A percentile compares a stretch with the other conserved stretches of the same genome.
phyloP scores from a whole-genome alignment of 2,888 invertebrate genomes.

The Mythimna ferrago region DNA sequence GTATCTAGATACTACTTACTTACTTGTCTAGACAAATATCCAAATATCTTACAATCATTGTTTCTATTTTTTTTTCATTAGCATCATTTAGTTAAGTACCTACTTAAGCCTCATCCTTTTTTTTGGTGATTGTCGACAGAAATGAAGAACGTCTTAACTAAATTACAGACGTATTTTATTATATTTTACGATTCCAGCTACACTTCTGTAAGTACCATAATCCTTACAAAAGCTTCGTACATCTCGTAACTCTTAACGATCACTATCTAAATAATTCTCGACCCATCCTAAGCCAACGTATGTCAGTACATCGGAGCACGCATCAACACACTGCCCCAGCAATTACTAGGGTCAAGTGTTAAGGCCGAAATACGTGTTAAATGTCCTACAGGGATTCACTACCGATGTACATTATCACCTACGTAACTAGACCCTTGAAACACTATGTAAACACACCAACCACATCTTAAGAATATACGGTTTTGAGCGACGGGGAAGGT shows the following conservation, averaged over 20 bases:
- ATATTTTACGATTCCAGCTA: background rate
- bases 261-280: conserved; percentile 68
- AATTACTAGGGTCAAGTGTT: conserved; percentile 87
- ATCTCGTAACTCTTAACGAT: conserved; percentile 40
- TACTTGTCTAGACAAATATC: too few relatives aligned
- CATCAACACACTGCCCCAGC: conserved; percentile 80
- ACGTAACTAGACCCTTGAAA: conserved; percentile 76
- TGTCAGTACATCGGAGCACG: conserved; percentile 69
- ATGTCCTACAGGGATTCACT: conserved; percentile 81
- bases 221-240: background rate
- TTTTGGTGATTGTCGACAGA: too few relatives aligned
- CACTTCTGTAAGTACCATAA: background rate
- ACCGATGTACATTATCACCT: conserved; percentile 83
- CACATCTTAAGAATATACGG: background rate
- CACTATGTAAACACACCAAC: conserved; percentile 59
- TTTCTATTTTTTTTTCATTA: too few relatives aligned
- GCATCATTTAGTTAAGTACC: too few relatives aligned
- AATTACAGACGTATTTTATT: too few relatives aligned
- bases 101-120: too few relatives aligned
- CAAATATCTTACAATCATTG: too few relatives aligned
- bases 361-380: conserved; percentile 86
- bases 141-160: too few relatives aligned
- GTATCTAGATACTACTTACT: too few relatives aligned
- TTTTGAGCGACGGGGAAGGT: conserved; percentile 28
- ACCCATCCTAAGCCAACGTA: conserved; percentile 66